Base-by-base conservation (phyloP, 2,113 vertebrate genomes). In the Epinephelus cyanopodus region DNA sequence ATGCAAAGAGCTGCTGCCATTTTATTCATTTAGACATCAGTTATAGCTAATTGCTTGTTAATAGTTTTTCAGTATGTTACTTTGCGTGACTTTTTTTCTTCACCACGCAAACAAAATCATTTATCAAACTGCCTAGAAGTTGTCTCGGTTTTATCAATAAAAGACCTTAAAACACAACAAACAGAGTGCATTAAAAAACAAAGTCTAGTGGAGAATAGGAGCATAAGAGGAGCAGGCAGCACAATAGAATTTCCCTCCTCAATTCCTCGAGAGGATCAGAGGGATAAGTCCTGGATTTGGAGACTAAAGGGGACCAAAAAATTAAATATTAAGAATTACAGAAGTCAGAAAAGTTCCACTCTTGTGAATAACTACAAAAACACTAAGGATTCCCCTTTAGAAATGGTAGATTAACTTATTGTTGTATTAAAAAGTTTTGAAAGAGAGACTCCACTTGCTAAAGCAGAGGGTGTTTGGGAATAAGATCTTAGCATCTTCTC, bases 1-100 rank as follows among this genome's bases (percentile, higher is more conserved):
- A 89, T 23, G 27, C 69, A 53, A 42, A 48, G 39, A 33, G 39
- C 54, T 52, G 65, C 66, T 80, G 42, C 39, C 13, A n/a, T n/a
- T 70, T 83, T 0, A 61, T 37, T 5, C 2, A 18, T 64, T 68
- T 37, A 45, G 17, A 0, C 14, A 37, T 25, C 12, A 0, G 19
- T 27, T 39, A 13, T 5, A 2, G 29, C n/a, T 54, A 23, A 23
- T 19, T 3, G 9, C 17, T 19, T 50, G 23, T 53, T 68, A 53
- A 37, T 19, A 42, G 10, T 14, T 13, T 42, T 45, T 64, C 48
- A 25, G 48, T 54, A 1, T 29, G 3, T 56, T 17, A 4, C 27
- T 23, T 11, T 18, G 1, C 48, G 1, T 45, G 23, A 53, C 23
- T 21, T 68, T 37, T 50, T 67, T 63, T 37, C 0, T 60, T 27